These are phyloP conservation scores for Lasioglossum marginatum DNA, from an alignment of 2,888 invertebrate genomes.

Conservation along the genomic window DNA sequence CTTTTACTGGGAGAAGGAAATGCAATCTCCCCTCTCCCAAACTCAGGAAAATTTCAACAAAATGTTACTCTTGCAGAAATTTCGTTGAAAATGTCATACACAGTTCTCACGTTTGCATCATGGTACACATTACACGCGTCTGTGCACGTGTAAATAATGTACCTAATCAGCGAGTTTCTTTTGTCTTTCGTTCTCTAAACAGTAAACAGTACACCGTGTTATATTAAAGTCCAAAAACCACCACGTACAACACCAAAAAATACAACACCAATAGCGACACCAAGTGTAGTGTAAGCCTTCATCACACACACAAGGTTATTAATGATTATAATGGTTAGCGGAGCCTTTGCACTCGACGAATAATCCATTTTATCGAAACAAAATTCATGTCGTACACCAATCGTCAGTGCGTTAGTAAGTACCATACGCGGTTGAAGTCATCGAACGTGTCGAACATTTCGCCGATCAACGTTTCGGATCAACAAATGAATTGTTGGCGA, in stretches of 20 bases:
- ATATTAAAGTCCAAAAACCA: conserved; percentile 77
- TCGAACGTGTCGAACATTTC: background rate
- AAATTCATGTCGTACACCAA: conserved; percentile 29
- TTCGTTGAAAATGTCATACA: background rate
- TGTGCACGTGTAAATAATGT: background rate
- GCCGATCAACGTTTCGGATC: background rate
- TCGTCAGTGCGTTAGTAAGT: conserved; percentile 28
- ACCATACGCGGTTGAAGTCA: background rate
- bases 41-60: background rate
- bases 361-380: conserved; percentile 38
- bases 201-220: conserved; percentile 76
- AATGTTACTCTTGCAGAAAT: background rate
- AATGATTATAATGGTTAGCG: conserved; percentile 75
- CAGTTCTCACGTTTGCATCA: background rate
- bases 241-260: conserved; percentile 83
- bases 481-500: background rate
- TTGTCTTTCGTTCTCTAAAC: conserved; percentile 15
- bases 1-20: background rate
- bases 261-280: conserved; percentile 84
- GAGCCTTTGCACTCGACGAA: conserved; percentile 64
- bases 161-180: background rate
- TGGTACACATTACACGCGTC: background rate
- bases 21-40: background rate
- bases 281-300: conserved; percentile 84
- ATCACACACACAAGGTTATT: conserved; percentile 83